phyloP scores from a whole-genome alignment of 2,797 vertebrate species.

The Acanthopagrus latus region DNA sequence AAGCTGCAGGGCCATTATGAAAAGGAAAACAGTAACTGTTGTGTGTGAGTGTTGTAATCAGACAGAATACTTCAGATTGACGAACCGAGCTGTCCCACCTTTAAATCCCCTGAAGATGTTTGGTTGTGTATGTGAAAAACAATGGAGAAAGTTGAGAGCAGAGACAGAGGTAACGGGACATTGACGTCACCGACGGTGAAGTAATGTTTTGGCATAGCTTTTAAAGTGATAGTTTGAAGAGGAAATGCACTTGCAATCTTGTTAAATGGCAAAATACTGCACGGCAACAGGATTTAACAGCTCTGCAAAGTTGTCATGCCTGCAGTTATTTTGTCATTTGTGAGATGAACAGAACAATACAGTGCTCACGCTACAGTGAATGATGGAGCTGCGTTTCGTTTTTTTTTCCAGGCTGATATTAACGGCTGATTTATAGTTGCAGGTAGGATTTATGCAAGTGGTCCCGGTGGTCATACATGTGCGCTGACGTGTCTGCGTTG shows the following conservation, averaged over 20 bases:
- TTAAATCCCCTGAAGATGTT: neutral
- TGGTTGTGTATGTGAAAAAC: neutral
- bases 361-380: too few species aligned
- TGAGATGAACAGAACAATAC: too few species aligned
- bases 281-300: neutral
- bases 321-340: too few species aligned
- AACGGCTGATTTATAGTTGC: too few species aligned
- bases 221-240: neutral
- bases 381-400: too few species aligned
- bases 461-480: too few species aligned
- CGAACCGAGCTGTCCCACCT: neutral
- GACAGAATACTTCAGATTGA: neutral
- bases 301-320: too few species aligned
- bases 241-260: neutral
- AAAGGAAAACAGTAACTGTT: neutral
- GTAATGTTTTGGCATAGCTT: neutral
- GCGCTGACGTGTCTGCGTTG: too few species aligned
- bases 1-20: neutral
- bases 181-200: neutral
- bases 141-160: too few species aligned
- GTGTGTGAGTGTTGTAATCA: neutral
- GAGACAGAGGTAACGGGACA: neutral
- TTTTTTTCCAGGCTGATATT: too few species aligned
- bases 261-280: neutral
- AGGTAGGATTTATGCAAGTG: too few species aligned